Evolutionary conservation across 2,888 invertebrate species (phyloP), one percentile per base, ranked within the genome.

Genomic region (Drosophila yooni): DNA sequence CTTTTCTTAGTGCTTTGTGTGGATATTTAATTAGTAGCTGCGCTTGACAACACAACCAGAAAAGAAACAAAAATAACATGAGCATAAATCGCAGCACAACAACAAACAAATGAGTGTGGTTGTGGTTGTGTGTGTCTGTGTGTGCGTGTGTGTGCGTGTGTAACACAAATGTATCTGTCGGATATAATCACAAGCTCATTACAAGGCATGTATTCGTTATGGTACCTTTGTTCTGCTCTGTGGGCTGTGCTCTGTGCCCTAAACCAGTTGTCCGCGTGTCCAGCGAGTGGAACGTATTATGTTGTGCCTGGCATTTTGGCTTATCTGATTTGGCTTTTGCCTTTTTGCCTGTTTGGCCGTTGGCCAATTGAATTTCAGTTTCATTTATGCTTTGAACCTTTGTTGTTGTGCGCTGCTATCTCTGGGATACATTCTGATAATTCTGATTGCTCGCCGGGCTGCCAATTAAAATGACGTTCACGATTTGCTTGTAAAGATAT

Each of bases 161-260:
- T 36, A 65, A 62, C 71, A 80, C 76, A 83, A 81, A 76, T 81
- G 85, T 82, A 83, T 89, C 89, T 84, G 70, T 62, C 85, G 79
- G 83, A 89, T 89, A 84, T 76, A 83, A 87, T 87, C 89, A 71
- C 77, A 81, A 78, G 83, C 83, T 81, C 84, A 86, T 86, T 86
- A 88, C 84, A 81, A 78, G 82, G 57, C 82, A 68, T 58, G 69
- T 68, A 72, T 69, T 56, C 60, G 52, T 57, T 62, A 46, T 58
- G 13, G 33, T 52, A 53, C 76, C 52, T 60, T 70, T 64, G 64
- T 59, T 74, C 43, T 62, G 50, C 29, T 36, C 27, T 52, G 11
- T 58, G 29, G 34, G 27, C 18, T 68, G 31, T 51, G 65, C 61
- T 21, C 21, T 21, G 21, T 21, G 21, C 21, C 54, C 62, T 74